Evolutionary conservation across 1,140 invertebrate species (phyloP).

Genomic region (Yoshiicerus persimilis): DNA sequence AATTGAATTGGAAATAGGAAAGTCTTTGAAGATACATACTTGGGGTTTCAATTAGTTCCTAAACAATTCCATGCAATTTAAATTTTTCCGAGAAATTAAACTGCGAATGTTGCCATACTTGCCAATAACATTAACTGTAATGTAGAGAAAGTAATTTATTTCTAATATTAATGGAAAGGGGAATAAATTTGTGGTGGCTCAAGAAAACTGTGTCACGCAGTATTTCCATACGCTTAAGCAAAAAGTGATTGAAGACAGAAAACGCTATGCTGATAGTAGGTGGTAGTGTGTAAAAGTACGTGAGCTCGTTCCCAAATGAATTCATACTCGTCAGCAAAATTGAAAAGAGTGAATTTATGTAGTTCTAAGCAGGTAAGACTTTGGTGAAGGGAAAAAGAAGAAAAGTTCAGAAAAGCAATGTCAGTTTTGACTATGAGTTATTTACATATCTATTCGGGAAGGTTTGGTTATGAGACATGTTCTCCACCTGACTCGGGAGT

Average conservation of each 20-base stretch:
- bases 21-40: not conserved
- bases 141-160: too few relatives aligned
- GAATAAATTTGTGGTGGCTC: too few relatives aligned
- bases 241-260: too few relatives aligned
- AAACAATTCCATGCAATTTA: not conserved
- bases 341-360: not conserved
- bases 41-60: not conserved
- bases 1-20: not conserved
- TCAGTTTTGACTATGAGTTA: not conserved
- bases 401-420: not conserved
- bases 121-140: too few relatives aligned
- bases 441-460: not conserved
- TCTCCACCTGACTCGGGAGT: not conserved
- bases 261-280: too few relatives aligned
- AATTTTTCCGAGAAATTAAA: too few relatives aligned
- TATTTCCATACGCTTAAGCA: not conserved
- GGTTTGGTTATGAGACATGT: not conserved
- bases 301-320: not conserved
- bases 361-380: not conserved
- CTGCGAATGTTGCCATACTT: too few relatives aligned
- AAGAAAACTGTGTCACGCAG: too few relatives aligned
- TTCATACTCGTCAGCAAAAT: not conserved
- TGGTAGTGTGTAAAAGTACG: not conserved
- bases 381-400: not conserved
- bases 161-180: too few relatives aligned